A percentile compares a stretch with the other conserved stretches of the same genome.
These are phyloP conservation scores for Baronia brevicornis DNA, from an alignment of 2,888 invertebrate genomes.

Conservation along the genomic window DNA sequence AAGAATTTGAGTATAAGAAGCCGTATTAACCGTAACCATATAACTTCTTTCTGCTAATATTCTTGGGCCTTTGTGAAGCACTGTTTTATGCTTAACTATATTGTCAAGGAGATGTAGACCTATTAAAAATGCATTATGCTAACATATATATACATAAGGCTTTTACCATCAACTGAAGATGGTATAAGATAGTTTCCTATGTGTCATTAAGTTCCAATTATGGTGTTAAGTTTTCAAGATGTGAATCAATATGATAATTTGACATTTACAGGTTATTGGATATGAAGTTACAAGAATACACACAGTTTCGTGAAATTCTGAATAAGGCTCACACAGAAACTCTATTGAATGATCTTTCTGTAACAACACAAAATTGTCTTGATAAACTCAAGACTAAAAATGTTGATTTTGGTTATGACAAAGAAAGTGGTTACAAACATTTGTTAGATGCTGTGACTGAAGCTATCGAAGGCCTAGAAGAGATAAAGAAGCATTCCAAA, in stretches of 20 bases:
- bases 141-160: not conserved
- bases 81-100: no score
- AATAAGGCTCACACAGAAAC: conserved; percentile 35
- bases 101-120: no score
- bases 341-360: conserved; percentile 31
- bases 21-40: no score
- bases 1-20: no score
- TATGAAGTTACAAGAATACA: conserved; percentile 38
- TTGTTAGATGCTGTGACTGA: conserved; percentile 57
- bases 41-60: no score
- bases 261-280: conserved; percentile 44
- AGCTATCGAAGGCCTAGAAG: conserved; percentile 50
- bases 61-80: no score
- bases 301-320: conserved; percentile 39
- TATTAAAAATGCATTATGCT: no score
- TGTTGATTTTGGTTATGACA: conserved; percentile 54
- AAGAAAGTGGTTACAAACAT: conserved; percentile 49
- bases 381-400: conserved; percentile 51
- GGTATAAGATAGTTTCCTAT: no score
- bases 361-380: conserved; percentile 38
- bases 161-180: no score
- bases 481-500: conserved; percentile 54
- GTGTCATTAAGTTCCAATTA: no score
- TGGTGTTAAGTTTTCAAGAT: not conserved
- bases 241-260: not conserved